Percentiles rank a stretch among this genome's conserved stretches.
Evolutionary conservation across 23 tunicate genomes (phyloP).

Genomic region (Trididemnum miniatum): DNA sequence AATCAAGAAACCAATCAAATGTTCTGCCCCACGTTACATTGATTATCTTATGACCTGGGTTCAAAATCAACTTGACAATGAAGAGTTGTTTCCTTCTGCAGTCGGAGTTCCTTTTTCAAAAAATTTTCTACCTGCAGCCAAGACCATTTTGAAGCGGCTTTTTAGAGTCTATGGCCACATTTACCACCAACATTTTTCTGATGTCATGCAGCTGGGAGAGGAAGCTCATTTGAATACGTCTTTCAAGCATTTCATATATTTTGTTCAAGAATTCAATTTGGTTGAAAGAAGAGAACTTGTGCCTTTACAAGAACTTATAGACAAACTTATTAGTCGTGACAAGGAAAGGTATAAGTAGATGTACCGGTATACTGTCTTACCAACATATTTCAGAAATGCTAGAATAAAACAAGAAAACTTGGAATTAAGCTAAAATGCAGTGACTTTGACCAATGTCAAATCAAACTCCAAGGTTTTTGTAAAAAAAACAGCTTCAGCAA

Average conservation of each 20-base stretch:
- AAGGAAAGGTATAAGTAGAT: conserved; percentile 68
- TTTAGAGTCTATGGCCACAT: conserved; percentile 98
- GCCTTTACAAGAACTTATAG: conserved; percentile 90
- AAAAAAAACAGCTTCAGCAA: too few relatives aligned
- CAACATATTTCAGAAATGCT: too few relatives aligned
- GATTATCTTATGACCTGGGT: conserved; percentile 99
- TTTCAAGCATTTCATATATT: conserved; percentile 95
- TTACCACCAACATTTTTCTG: conserved; percentile 94
- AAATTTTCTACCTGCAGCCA: conserved; percentile 84
- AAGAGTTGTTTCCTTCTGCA: conserved; percentile 85
- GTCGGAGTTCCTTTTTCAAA: conserved; percentile 94
- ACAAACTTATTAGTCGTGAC: conserved; percentile 80
- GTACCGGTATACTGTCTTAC: too few relatives aligned
- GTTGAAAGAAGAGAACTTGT: conserved; percentile 85
- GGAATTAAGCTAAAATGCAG: too few relatives aligned
- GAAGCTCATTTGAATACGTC: conserved; percentile 97
- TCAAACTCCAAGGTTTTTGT: too few relatives aligned
- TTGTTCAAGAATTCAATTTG: conserved; percentile 89
- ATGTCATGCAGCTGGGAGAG: conserved; percentile 82
- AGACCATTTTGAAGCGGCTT: conserved; percentile 88
- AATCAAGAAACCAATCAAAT: conserved; percentile 89
- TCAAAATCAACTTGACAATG: conserved; percentile 92
- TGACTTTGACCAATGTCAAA: too few relatives aligned
- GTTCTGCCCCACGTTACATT: conserved; percentile 92
- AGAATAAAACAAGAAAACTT: too few relatives aligned